A percentile compares a stretch with the other conserved stretches of the same genome.
Evolutionary conservation across 2,888 invertebrate genomes (phyloP).

Genomic region (Trichogramma dendrolimi): DNA sequence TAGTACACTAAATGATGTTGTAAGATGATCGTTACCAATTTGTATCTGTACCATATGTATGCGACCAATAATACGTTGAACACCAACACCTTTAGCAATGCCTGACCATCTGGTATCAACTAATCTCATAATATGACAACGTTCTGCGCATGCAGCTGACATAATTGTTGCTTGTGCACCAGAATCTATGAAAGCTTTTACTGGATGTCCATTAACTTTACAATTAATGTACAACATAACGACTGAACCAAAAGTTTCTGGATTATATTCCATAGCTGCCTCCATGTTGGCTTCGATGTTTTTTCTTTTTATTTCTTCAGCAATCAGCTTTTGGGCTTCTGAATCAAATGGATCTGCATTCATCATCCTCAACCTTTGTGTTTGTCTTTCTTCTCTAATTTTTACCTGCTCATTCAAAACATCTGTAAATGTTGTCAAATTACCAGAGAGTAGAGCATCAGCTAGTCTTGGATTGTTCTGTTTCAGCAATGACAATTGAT

Average conservation of each 20-base stretch:
- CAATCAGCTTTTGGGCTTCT: conserved; percentile 90
- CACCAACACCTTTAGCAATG: conserved; percentile 95
- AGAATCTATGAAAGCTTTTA: conserved; percentile 98
- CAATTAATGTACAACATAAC: conserved; percentile 98
- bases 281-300: conserved; percentile 99
- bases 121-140: conserved; percentile 85
- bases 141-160: conserved; percentile 92
- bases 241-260: conserved; percentile 96
- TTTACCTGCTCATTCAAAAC: conserved; percentile 79
- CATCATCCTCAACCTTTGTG: conserved; percentile 80
- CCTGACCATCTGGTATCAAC: conserved; percentile 93
- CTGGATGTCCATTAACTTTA: conserved; percentile 91
- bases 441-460: conserved; percentile 83
- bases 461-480: conserved; percentile 91
- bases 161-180: conserved; percentile 98
- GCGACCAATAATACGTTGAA: conserved; percentile 90
- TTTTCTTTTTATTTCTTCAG: conserved; percentile 91
- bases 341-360: conserved; percentile 93
- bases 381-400: conserved; percentile 76
- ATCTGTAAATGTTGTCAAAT: conserved; percentile 73
- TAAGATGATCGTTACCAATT: conserved; percentile 88
- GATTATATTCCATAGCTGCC: conserved; percentile 97
- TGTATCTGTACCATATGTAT: conserved; percentile 97
- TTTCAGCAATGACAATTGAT: conserved; percentile 82
- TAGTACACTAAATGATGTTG: conserved; percentile 93